phyloP scores from a whole-genome alignment of 2,888 invertebrate species.

The Athetis lepigone region DNA sequence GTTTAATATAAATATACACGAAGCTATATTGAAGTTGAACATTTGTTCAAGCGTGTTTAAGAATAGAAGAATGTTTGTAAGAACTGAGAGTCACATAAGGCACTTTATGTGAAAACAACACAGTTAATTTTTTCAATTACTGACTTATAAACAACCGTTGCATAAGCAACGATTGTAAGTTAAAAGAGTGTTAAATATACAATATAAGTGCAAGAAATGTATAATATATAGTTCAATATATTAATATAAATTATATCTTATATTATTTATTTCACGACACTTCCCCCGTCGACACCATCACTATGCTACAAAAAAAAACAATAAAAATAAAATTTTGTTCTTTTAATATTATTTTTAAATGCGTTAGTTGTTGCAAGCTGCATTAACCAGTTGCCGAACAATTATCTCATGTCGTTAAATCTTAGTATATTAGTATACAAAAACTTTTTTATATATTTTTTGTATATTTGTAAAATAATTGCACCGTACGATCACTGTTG shows the following conservation, averaged over 20 bases:
- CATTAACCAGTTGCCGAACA: constrained; percentile 34
- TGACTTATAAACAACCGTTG: background rate
- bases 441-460: constrained; percentile 55
- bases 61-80: constrained; percentile 21
- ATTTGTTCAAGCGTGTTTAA: constrained; percentile 39
- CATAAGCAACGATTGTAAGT: background rate
- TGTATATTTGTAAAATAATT: constrained; percentile 69
- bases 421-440: constrained; percentile 55
- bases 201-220: constrained; percentile 23
- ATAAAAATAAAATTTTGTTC: constrained; percentile 38
- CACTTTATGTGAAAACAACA: constrained; percentile 51
- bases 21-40: constrained; percentile 30
- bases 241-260: constrained; percentile 23
- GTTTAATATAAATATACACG: constrained; percentile 53
- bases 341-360: constrained; percentile 41
- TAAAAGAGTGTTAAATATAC: background rate
- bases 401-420: constrained; percentile 36
- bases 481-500: constrained; percentile 72
- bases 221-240: constrained; percentile 15
- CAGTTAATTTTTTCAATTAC: constrained; percentile 9
- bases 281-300: constrained; percentile 61
- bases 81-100: constrained; percentile 67
- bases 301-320: constrained; percentile 60
- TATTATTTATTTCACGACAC: constrained; percentile 51
- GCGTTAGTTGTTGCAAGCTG: constrained; percentile 55